Base-by-base conservation (phyloP, 1,140 invertebrate species). In the Argopecten irradians region DNA sequence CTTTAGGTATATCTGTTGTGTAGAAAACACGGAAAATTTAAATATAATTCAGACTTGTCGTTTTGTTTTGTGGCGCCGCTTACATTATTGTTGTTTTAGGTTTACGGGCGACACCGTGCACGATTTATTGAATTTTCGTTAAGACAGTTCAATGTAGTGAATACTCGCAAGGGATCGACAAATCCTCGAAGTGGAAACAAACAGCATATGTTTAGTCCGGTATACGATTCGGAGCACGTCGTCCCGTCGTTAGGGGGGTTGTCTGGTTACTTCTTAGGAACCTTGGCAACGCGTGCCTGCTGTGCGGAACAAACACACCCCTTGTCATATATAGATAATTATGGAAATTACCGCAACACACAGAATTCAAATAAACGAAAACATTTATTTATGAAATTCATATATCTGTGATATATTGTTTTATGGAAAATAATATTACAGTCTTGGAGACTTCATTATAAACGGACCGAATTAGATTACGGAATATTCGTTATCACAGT, bases 141-240 rank as follows among this genome's bases (percentile, higher is more conserved):
- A 71, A 71, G n/a, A 28, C n/a, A 28, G 55, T 71, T 71, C 55
- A n/a, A 16, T 71, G n/a, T 71, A 71, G 55, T 71, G 55, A 71
- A 71, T 71, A 71, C 22, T 71, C 55, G 55, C 55, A n/a, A 71
- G 55, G 55, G 55, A 71, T 71, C 55, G 55, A 71, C 55, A 71
- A 71, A 71, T 71, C 13, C 55, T 5, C 55, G n/a, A 71, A 71
- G 55, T n/a, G 55, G 55, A 71, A 71, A 71, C 55, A 71, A 71
- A 71, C 22, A n/a, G n/a, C 55, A 71, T 71, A 71, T 71, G 55
- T 71, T 28, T 28, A 71, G 55, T 16, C 22, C 22, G 14, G n/a
- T 28, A 71, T 71, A 71, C 55, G 22, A 71, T 71, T 71, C 55
- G 1, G 55, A 8, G 55, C 55, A 71, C 22, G n/a, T 71, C 16